These are phyloP conservation scores for Pelodytes ibericus DNA, from an alignment of 2,797 vertebrate genomes.

Conservation along the genomic window DNA sequence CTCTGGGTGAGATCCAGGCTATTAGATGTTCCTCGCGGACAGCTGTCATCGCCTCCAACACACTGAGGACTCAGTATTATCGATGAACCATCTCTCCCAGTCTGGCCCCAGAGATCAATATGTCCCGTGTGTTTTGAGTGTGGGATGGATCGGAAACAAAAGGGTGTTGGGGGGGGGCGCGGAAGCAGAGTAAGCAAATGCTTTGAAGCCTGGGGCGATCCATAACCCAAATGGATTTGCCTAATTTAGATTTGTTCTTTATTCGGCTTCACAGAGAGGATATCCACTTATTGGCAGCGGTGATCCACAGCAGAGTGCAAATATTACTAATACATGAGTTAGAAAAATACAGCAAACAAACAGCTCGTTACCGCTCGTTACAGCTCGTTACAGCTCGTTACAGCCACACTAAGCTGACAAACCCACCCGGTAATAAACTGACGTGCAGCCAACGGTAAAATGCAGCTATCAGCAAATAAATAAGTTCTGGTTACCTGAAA, in stretches of 20 bases:
- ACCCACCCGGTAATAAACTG: too few relatives aligned
- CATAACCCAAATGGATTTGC: slow-evolving; percentile 39
- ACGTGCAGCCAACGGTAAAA: too few relatives aligned
- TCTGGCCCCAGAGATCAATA: slow-evolving; percentile 43
- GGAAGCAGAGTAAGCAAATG: slow-evolving; percentile 37
- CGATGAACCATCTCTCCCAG: slow-evolving; percentile 41
- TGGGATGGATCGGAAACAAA: slow-evolving; percentile 22
- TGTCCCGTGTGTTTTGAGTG: slow-evolving; percentile 25
- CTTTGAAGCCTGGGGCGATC: slow-evolving; percentile 52
- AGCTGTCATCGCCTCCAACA: slow-evolving; percentile 39
- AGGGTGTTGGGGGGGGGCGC: not conserved
- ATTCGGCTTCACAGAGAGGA: slow-evolving; percentile 25
- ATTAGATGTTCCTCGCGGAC: slow-evolving; percentile 25
- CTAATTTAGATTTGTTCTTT: slow-evolving; percentile 48
- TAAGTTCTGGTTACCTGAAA: too few relatives aligned
- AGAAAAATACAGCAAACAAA: too few relatives aligned
- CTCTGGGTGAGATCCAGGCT: not conserved
- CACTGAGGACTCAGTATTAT: slow-evolving; percentile 34
- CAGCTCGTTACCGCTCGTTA: too few relatives aligned
- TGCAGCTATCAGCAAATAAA: too few relatives aligned
- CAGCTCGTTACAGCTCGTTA: too few relatives aligned
- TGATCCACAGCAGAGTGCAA: too few relatives aligned
- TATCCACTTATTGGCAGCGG: too few relatives aligned
- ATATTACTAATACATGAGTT: too few relatives aligned
- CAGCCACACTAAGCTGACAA: too few relatives aligned